Evolutionary conservation across 2,888 invertebrate genomes (phyloP).

Genomic region (Drosophila neotestacea): DNA sequence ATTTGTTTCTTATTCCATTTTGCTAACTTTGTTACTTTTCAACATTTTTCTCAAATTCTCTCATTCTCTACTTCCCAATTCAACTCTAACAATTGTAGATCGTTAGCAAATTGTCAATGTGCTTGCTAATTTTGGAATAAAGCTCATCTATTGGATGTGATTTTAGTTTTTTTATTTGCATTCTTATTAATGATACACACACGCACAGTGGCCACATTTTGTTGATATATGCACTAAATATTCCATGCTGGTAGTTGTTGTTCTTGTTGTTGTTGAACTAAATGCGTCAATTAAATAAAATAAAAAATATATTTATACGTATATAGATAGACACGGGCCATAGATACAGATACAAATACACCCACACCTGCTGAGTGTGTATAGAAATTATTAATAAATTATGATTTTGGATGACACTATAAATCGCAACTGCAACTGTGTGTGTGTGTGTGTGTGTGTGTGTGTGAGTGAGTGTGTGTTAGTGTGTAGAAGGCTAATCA

Average conservation of each 20-base stretch:
- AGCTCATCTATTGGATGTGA: constrained; percentile 25
- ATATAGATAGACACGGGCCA: constrained; percentile 28
- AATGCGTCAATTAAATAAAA: constrained; percentile 77
- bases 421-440: constrained; percentile 45
- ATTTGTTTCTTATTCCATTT: no score
- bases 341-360: constrained; percentile 20
- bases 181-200: constrained; percentile 17
- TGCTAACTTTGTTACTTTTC: no score
- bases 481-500: constrained; percentile 38
- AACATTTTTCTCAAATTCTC: no score
- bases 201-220: constrained; percentile 14
- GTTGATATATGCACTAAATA: constrained; percentile 46
- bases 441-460: constrained; percentile 3
- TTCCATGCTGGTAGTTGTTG: constrained; percentile 11
- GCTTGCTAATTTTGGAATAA: constrained; percentile 20
- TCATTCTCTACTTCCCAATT: background rate
- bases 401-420: constrained; percentile 72
- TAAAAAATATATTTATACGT: constrained; percentile 32
- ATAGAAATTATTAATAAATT: constrained; percentile 75
- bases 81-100: background rate
- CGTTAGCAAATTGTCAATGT: constrained; percentile 10
- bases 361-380: constrained; percentile 34
- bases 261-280: constrained; percentile 52
- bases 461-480: constrained; percentile 1
- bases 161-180: constrained; percentile 37